Evolutionary conservation across 2,797 vertebrate species (phyloP).

Genomic region (Botia almorhae): DNA sequence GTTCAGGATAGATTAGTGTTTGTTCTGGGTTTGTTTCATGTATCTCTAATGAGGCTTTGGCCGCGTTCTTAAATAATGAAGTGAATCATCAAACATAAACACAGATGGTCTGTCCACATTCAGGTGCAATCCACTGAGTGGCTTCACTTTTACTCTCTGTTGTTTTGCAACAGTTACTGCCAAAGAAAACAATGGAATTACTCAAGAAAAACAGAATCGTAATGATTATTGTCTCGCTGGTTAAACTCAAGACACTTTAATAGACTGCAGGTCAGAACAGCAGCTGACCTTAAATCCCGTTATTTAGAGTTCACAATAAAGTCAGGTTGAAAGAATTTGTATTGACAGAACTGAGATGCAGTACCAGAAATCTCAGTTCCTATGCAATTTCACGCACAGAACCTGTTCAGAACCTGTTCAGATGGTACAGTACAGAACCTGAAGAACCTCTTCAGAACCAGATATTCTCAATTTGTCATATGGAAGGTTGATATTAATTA

Average conservation of each 20-base stretch:
- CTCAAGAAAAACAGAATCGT: neutral
- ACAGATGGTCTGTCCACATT: constrained; percentile 3
- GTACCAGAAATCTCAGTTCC: no score
- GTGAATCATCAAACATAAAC: constrained; percentile 7
- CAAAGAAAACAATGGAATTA: neutral
- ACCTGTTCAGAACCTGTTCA: no score
- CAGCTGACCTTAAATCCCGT: no score
- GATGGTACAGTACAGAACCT: no score
- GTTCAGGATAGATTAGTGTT: constrained; percentile 9
- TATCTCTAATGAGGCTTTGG: constrained; percentile 23
- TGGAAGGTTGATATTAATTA: no score
- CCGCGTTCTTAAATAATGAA: neutral
- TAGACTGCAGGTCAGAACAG: neutral
- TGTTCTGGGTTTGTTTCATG: neutral
- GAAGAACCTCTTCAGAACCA: no score
- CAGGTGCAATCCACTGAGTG: neutral
- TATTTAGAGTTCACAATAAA: neutral
- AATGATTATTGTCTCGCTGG: neutral
- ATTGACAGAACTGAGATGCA: no score
- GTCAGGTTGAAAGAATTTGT: no score
- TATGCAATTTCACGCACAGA: no score
- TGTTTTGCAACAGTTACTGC: neutral
- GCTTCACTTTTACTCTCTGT: neutral
- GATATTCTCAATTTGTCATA: no score
- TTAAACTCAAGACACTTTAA: neutral